Conservation (phyloP, 2,888 invertebrate genomes). For the Pasiphila rectangulata region DNA sequence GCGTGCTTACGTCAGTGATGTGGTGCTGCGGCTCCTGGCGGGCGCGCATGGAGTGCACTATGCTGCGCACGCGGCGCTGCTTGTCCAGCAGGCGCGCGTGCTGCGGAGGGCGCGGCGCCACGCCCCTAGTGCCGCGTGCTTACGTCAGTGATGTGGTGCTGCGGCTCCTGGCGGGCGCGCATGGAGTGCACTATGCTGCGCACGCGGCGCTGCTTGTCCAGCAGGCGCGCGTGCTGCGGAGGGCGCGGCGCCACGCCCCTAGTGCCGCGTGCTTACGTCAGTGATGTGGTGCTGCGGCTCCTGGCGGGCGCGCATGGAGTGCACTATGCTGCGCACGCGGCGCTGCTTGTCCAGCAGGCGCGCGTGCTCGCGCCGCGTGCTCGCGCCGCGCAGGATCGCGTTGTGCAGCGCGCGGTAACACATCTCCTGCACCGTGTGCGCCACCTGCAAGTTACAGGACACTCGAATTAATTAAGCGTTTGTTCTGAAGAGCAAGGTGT, state of each 20-base stretch:
- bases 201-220: too few relatives aligned
- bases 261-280: constrained; percentile 82
- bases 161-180: too few relatives aligned
- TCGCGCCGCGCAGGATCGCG: constrained; percentile 36
- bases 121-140: too few relatives aligned
- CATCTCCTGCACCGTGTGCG: constrained; percentile 53
- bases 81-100: too few relatives aligned
- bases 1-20: too few relatives aligned
- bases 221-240: constrained; percentile 86
- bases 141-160: too few relatives aligned
- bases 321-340: constrained; percentile 89
- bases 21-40: too few relatives aligned
- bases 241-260: constrained; percentile 58
- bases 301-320: constrained; percentile 88
- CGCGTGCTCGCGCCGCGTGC: constrained; percentile 77
- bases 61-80: too few relatives aligned
- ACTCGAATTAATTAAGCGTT: neutral
- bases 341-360: constrained; percentile 93
- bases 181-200: too few relatives aligned
- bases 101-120: too few relatives aligned
- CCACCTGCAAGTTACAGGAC: constrained; percentile 41
- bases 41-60: too few relatives aligned
- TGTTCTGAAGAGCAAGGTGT: neutral
- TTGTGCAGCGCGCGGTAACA: constrained; percentile 61
- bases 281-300: constrained; percentile 89